These are phyloP conservation scores for Sphenopsis melanotis DNA, from an alignment of 2,797 vertebrate species.

Conservation along the genomic window DNA sequence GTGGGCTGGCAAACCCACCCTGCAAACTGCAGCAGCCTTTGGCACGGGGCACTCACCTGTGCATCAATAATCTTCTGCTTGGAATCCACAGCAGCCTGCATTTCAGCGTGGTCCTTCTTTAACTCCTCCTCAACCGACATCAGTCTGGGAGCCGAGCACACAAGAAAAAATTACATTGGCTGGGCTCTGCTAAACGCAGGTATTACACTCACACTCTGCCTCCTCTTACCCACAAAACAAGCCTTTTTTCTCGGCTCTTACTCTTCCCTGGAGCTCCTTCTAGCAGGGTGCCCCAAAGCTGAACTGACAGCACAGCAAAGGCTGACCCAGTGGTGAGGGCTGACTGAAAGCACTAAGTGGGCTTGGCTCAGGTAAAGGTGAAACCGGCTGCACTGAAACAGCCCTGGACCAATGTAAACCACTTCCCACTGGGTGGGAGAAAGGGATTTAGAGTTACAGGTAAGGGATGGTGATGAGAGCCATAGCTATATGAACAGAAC, in stretches of 20 bases:
- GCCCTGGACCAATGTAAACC: background rate
- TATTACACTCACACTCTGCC: background rate
- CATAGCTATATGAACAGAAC: background rate
- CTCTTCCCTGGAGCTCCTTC: background rate
- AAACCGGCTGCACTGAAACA: background rate
- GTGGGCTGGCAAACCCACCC: background rate
- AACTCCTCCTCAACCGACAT: slow-evolving; percentile 98
- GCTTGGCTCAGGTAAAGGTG: background rate
- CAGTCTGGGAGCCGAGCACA: slow-evolving; percentile 74
- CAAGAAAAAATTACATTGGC: background rate
- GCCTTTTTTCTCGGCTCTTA: background rate
- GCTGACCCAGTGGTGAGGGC: background rate
- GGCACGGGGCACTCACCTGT: slow-evolving; percentile 77
- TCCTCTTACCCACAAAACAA: background rate
- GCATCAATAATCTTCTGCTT: slow-evolving; percentile 99
- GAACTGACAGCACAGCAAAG: background rate
- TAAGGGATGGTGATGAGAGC: background rate
- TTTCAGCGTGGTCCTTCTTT: slow-evolving; percentile 96
- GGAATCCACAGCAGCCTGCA: slow-evolving; percentile 97
- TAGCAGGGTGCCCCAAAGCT: background rate
- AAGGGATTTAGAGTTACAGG: background rate
- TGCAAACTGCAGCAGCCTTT: background rate
- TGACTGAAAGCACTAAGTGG: background rate
- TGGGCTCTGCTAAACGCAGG: background rate
- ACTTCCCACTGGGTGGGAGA: background rate